A percentile compares a stretch with the other conserved stretches of the same genome.
These are phyloP conservation scores for Hyperoplus immaculatus DNA, from an alignment of 2,797 vertebrate genomes.

Conservation along the genomic window DNA sequence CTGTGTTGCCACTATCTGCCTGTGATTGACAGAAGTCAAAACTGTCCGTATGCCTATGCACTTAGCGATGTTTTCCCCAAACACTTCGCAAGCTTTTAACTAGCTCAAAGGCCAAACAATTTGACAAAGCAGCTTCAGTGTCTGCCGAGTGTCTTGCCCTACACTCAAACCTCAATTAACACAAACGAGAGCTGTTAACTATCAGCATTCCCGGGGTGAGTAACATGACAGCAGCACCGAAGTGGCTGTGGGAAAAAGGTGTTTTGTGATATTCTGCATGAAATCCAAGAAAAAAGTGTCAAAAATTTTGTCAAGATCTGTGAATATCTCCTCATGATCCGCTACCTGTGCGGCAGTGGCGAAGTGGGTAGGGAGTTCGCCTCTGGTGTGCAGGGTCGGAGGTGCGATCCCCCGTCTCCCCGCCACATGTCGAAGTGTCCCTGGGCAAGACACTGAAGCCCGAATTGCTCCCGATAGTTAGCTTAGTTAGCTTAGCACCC, in stretches of 20 bases:
- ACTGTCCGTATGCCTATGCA: not conserved
- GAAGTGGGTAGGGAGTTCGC: too few species aligned
- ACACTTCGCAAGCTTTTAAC: slow-evolving; percentile 26
- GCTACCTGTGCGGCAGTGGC: too few species aligned
- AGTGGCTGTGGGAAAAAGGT: not conserved
- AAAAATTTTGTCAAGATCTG: too few species aligned
- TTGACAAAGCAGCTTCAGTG: not conserved
- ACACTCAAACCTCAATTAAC: not conserved
- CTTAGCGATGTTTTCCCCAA: slow-evolving; percentile 15
- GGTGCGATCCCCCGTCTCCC: too few species aligned
- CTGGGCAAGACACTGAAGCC: too few species aligned
- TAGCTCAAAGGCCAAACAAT: slow-evolving; percentile 27
- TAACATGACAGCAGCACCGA: not conserved
- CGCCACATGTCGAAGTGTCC: too few species aligned
- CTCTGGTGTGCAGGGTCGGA: too few species aligned
- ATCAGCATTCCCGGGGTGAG: not conserved
- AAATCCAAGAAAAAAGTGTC: not conserved
- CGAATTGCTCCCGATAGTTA: too few species aligned
- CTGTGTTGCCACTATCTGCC: not conserved
- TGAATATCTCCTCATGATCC: too few species aligned
- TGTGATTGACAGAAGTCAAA: slow-evolving; percentile 31
- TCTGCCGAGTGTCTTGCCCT: not conserved
- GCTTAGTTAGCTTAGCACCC: too few species aligned
- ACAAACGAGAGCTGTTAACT: not conserved
- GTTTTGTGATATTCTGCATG: slow-evolving; percentile 3